Evolutionary conservation across 2,113 vertebrate genomes (phyloP).

Genomic region (Cheilinus undulatus): DNA sequence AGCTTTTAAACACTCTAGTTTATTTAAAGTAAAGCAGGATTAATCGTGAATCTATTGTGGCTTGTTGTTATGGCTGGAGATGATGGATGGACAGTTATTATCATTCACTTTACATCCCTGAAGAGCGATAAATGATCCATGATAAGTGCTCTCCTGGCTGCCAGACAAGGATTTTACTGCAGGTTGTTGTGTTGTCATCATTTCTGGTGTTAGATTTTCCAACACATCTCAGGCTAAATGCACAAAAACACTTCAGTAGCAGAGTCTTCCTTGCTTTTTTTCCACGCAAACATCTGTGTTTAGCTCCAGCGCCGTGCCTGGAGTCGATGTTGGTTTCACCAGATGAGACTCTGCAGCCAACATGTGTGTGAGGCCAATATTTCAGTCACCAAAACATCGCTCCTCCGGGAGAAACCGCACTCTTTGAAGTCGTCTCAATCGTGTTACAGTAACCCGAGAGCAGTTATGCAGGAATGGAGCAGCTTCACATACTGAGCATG

Average conservation of each 20-base stretch:
- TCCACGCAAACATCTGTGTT: neutral
- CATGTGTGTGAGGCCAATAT: slow-evolving; percentile 13
- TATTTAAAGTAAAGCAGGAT: slow-evolving; percentile 2
- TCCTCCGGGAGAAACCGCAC: slow-evolving; percentile 31
- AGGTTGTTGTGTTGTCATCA: neutral
- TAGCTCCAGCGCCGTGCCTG: neutral
- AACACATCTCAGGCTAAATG: neutral
- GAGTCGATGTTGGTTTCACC: slow-evolving; percentile 17
- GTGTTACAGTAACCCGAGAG: slow-evolving; percentile 41
- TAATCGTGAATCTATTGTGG: slow-evolving; percentile 3
- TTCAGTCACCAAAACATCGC: slow-evolving; percentile 7
- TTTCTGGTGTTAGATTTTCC: slow-evolving; percentile 19
- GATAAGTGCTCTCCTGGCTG: slow-evolving; percentile 59
- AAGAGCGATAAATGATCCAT: slow-evolving; percentile 5
- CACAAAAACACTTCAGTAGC: slow-evolving; percentile 4
- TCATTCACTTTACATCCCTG: slow-evolving; percentile 44
- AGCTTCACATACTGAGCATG: slow-evolving; percentile 12
- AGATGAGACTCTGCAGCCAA: slow-evolving; percentile 7
- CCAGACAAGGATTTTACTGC: slow-evolving; percentile 19
- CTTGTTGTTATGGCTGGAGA: slow-evolving; percentile 20
- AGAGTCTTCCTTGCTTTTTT: slow-evolving; percentile 16
- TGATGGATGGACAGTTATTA: slow-evolving; percentile 2
- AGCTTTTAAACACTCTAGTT: slow-evolving; percentile 8
- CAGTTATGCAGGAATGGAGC: slow-evolving; percentile 22
- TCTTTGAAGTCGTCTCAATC: slow-evolving; percentile 51